Evolutionary conservation across 2,113 vertebrate species (phyloP).

Genomic region (Leptosomus discolor): DNA sequence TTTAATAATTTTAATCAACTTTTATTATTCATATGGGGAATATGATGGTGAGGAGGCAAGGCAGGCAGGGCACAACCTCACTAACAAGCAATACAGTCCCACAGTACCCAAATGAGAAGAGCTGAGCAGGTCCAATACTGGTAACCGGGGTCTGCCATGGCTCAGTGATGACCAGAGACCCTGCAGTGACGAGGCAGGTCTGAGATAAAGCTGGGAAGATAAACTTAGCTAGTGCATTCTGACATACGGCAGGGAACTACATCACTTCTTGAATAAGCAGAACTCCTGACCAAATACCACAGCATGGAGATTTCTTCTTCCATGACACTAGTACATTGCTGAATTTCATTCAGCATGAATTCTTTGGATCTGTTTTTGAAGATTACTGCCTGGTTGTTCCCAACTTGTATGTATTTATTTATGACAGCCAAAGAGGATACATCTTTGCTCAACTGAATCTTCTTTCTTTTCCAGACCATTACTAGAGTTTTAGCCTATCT

Average conservation of each 20-base stretch:
- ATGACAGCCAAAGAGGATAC: neutral
- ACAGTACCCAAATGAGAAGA: neutral
- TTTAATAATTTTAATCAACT: neutral
- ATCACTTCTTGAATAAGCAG: neutral
- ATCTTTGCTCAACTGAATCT: neutral
- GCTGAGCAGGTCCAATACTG: neutral
- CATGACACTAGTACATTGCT: neutral
- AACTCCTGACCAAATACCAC: neutral
- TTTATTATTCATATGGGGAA: neutral
- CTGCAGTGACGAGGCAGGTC: neutral
- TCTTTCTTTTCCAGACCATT: neutral
- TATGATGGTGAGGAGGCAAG: neutral
- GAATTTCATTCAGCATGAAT: neutral
- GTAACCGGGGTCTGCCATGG: neutral
- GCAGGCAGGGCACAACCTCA: neutral
- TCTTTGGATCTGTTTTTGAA: neutral
- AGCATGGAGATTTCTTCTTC: neutral
- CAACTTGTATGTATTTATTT: neutral
- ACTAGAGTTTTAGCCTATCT: neutral
- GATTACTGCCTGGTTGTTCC: neutral
- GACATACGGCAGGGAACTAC: neutral
- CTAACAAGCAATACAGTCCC: neutral
- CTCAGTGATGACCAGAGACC: neutral
- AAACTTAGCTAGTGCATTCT: neutral
- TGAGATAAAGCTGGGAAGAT: neutral